Evolutionary conservation across 2,797 vertebrate genomes (phyloP).

Genomic region (Acrossocheilus wenchowensis): DNA sequence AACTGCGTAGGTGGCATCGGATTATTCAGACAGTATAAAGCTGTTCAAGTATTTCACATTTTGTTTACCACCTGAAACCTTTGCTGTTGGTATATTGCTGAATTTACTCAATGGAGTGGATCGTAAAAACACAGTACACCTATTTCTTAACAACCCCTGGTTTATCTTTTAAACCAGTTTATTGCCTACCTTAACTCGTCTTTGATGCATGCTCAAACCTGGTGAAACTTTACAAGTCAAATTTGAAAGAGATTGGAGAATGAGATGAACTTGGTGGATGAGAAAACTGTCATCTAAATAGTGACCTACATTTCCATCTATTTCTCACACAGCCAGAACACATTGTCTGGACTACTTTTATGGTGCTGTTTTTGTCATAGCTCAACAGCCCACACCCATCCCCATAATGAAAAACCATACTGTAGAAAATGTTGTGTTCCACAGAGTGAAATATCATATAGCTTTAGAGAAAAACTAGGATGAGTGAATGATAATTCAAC

Average conservation of each 20-base stretch:
- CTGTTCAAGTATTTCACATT: background rate
- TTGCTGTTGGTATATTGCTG: background rate
- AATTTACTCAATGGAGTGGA: background rate
- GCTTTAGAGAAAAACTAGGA: background rate
- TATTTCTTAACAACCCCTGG: background rate
- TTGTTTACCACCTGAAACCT: background rate
- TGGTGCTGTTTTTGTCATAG: conserved; percentile 11
- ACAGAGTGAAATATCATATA: background rate
- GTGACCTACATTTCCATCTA: conserved; percentile 6
- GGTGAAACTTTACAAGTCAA: background rate
- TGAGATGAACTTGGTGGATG: background rate
- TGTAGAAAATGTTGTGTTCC: background rate
- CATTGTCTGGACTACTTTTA: background rate
- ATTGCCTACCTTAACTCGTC: background rate
- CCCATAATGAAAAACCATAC: background rate
- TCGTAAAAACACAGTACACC: background rate
- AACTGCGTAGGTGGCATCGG: too few relatives aligned
- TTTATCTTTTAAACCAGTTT: background rate
- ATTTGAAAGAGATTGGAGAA: background rate
- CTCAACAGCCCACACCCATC: background rate
- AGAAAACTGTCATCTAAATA: conserved; percentile 2
- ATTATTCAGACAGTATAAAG: background rate
- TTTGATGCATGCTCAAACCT: background rate
- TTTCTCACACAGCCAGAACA: background rate
- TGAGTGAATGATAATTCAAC: background rate